phyloP scores from a whole-genome alignment of 2,888 invertebrate species.

The Saturnia japonica region DNA sequence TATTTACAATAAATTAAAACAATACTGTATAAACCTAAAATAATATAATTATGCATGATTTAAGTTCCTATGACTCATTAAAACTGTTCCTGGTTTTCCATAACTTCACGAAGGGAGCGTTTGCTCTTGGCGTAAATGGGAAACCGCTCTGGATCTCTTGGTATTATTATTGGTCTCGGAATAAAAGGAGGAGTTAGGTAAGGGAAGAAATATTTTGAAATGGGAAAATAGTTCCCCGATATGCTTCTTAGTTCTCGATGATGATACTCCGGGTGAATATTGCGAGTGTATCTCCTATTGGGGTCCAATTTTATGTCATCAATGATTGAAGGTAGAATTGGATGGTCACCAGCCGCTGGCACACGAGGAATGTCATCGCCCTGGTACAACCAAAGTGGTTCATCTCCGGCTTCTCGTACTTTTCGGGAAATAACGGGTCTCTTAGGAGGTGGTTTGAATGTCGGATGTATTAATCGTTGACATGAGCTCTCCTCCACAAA shows the following conservation, averaged over 20 bases:
- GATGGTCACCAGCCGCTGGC: slow-evolving; percentile 18
- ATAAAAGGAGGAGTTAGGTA: not conserved
- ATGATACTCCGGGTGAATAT: slow-evolving; percentile 14
- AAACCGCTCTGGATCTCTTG: not conserved
- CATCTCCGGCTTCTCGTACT: slow-evolving; percentile 23
- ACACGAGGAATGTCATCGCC: slow-evolving; percentile 17
- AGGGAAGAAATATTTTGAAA: not conserved
- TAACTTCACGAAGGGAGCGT: not conserved
- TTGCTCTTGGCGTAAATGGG: not conserved
- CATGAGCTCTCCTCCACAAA: not conserved
- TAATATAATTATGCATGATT: not conserved
- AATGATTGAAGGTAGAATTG: slow-evolving; percentile 21
- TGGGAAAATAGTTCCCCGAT: not conserved
- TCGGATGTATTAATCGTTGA: slow-evolving; percentile 26
- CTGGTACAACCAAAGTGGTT: slow-evolving; percentile 19
- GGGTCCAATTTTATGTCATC: slow-evolving; percentile 22
- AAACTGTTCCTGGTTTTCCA: not conserved
- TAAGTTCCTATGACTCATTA: not conserved
- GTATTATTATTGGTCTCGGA: not conserved
- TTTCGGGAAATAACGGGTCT: slow-evolving; percentile 19
- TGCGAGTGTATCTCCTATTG: slow-evolving; percentile 24
- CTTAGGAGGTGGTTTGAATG: slow-evolving; percentile 25
- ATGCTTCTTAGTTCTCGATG: not conserved
- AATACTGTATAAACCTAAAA: not conserved
- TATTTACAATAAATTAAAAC: not conserved